Percentiles rank a stretch among this genome's conserved stretches.
Evolutionary conservation across 2,797 vertebrate species (phyloP).

Genomic region (Peromyscus eremicus): DNA sequence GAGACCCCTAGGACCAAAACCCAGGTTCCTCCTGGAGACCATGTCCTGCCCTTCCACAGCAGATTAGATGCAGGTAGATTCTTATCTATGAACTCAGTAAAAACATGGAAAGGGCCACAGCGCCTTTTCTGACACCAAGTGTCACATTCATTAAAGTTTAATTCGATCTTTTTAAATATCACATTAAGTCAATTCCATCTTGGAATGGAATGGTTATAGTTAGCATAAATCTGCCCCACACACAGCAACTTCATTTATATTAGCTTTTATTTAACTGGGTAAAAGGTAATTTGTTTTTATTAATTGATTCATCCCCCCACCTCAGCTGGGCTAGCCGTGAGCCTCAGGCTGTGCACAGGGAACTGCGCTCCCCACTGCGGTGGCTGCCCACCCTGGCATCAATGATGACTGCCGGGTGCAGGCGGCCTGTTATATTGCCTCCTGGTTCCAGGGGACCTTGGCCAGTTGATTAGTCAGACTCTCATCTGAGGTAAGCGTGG

Average conservation of each 20-base stretch:
- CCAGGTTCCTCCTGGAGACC: no score
- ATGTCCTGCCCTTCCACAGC: not conserved
- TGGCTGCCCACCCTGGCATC: rapidly evolving
- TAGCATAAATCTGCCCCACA: slow-evolving; percentile 83
- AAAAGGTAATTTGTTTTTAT: slow-evolving; percentile 86
- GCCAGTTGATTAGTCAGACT: not conserved
- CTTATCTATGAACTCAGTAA: not conserved
- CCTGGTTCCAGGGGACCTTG: not conserved
- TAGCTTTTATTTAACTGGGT: slow-evolving; percentile 87
- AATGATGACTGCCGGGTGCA: not conserved
- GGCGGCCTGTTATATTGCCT: not conserved
- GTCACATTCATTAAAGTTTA: slow-evolving; percentile 83
- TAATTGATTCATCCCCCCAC: slow-evolving; percentile 80
- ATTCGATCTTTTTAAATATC: slow-evolving; percentile 86
- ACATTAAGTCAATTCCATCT: slow-evolving; percentile 82
- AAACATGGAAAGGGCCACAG: not conserved
- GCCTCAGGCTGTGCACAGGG: not conserved
- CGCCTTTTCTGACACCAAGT: slow-evolving; percentile 67
- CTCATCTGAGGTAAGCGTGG: not conserved
- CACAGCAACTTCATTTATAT: slow-evolving; percentile 81
- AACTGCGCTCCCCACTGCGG: not conserved
- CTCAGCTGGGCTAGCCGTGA: not conserved
- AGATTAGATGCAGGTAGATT: not conserved
- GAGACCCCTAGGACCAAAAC: no score
- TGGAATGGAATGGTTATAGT: slow-evolving; percentile 71